phyloP scores from a whole-genome alignment of 2,113 vertebrate genomes.

The Isurus oxyrinchus region DNA sequence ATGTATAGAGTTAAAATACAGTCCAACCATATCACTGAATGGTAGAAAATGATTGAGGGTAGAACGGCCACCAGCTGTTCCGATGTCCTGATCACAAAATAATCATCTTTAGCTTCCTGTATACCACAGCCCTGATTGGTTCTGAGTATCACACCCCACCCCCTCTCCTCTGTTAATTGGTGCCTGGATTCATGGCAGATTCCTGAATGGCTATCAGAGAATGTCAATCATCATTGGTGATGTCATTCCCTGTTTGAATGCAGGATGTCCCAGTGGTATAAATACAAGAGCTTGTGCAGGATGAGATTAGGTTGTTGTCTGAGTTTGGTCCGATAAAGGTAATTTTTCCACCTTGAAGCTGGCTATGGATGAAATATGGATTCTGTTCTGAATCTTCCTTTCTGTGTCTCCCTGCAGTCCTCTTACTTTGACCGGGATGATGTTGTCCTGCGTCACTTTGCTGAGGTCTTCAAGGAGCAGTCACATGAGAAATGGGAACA shows the following conservation, averaged over 20 bases:
- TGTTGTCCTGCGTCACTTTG: too few relatives aligned
- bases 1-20: too few relatives aligned
- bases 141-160: neutral
- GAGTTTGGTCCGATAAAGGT: neutral
- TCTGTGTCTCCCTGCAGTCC: too few relatives aligned
- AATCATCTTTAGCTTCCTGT: neutral
- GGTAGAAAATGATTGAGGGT: too few relatives aligned
- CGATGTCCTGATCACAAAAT: neutral
- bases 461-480: too few relatives aligned
- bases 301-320: accelerated
- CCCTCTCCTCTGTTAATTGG: neutral
- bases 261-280: neutral
- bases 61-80: too few relatives aligned
- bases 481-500: too few relatives aligned
- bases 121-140: neutral
- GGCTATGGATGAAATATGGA: too few relatives aligned
- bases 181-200: neutral
- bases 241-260: neutral
- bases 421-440: too few relatives aligned
- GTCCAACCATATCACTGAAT: too few relatives aligned
- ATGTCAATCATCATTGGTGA: neutral
- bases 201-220: neutral
- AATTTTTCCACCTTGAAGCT: too few relatives aligned
- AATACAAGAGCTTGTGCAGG: neutral
- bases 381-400: too few relatives aligned